Base-by-base conservation (phyloP, 2,888 invertebrate species). In the Globia sparganii region DNA sequence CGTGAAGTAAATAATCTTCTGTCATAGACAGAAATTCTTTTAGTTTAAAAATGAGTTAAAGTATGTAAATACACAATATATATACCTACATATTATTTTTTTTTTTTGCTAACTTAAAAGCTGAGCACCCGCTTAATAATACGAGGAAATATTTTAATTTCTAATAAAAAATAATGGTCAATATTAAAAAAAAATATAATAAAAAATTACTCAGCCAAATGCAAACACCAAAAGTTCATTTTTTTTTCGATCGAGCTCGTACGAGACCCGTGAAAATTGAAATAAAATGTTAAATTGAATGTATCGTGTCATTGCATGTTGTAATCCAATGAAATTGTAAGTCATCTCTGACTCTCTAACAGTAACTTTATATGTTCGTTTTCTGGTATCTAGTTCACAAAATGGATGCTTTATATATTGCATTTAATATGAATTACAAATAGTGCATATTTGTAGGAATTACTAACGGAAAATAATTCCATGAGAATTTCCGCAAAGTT, bases 301-400 rank as follows among this genome's bases (percentile, higher is more conserved):
- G 64, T 79, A 85, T 81, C 67, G 77, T 85, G 84, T 79, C 82
- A 86, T 86, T 83, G 84, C 62, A 74, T 88, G 89, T 94, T 88
- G 89, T 94, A 94, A 95, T 94, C 94, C 92, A 92, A 94, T 95
- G 87, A 92, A 93, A 89, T 94, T 93, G 91, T 94, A 94, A 85
- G 94, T 91, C 91, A 91, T 93, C 94, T 80, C 74, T 74, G 78
- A 69, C 81, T 75, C 69, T 84, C 71, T 81, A 79, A 76, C 75
- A 28, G 40, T 72, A 75, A 46, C 64, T 77, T 81, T 83, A 85
- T 85, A 78, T 74, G 69, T 65, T 59, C 49, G 53, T 65, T 66
- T 87, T 85, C 68, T 65, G 21, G 40, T 71, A 73, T 72, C 49
- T 78, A 72, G 58, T 83, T 68, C n/a, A 62, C 40, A 64, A 78